Percentiles rank a stretch among this genome's conserved stretches.
Conservation (phyloP, 2,888 invertebrate genomes). For the Dryadula phaetusa region DNA sequence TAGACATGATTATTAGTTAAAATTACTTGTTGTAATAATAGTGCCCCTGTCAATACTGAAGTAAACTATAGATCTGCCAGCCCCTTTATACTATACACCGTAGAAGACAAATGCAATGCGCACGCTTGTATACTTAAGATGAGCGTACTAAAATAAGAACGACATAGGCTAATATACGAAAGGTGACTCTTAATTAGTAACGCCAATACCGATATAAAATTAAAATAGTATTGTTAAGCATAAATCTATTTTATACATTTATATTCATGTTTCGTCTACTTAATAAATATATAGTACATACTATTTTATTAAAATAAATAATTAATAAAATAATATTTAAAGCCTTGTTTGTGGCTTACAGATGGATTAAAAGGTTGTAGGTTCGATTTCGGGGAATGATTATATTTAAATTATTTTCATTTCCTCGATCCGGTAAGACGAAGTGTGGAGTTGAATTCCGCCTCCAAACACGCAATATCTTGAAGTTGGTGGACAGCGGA, state of each 20-base stretch:
- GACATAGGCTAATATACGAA: neutral
- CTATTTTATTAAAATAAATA: too few relatives aligned
- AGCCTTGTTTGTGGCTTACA: too few relatives aligned
- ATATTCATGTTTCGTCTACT: neutral
- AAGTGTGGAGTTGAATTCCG: too few relatives aligned
- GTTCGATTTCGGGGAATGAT: too few relatives aligned
- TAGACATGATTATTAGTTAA: slow-evolving; percentile 35
- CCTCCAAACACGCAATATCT: too few relatives aligned
- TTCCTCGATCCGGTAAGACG: too few relatives aligned
- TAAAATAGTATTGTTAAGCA: neutral
- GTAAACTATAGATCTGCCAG: neutral
- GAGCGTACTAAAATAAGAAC: neutral
- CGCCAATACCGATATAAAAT: neutral
- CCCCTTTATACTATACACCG: neutral
- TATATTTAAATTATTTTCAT: too few relatives aligned
- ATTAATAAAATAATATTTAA: too few relatives aligned
- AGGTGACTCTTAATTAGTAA: slow-evolving; percentile 15
- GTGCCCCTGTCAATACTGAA: slow-evolving; percentile 1
- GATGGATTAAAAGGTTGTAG: too few relatives aligned
- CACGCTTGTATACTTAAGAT: neutral
- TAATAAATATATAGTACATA: neutral
- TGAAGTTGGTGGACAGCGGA: too few relatives aligned
- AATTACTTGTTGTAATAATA: slow-evolving; percentile 32
- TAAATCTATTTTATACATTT: neutral
- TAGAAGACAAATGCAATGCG: slow-evolving; percentile 1